A percentile compares a stretch with the other conserved stretches of the same genome.
Evolutionary conservation across 2,113 vertebrate genomes (phyloP).

Genomic region (Brevimyrus niger): DNA sequence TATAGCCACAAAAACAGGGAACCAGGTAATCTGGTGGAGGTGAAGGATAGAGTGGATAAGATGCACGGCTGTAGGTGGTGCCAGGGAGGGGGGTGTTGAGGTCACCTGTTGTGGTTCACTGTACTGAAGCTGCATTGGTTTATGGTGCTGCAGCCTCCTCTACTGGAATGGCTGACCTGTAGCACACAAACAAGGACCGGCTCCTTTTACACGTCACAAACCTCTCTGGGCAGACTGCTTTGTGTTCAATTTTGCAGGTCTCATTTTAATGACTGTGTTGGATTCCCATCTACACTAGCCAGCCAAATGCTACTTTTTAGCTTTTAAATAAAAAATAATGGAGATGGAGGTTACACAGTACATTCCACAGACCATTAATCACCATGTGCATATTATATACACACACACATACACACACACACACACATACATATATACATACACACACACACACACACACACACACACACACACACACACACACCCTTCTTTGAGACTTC

Average conservation of each 20-base stretch:
- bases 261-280: neutral
- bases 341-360: neutral
- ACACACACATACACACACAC: too few relatives aligned
- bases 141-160: slow-evolving; percentile 64
- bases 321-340: neutral
- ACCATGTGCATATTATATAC: neutral
- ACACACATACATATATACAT: too few relatives aligned
- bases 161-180: slow-evolving; percentile 51
- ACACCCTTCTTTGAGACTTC: slow-evolving; percentile 86
- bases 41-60: neutral
- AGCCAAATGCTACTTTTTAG: neutral
- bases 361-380: neutral
- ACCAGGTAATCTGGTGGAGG: neutral
- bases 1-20: neutral
- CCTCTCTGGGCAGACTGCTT: neutral
- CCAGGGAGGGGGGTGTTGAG: neutral
- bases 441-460: too few relatives aligned
- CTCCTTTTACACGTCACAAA: neutral
- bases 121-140: slow-evolving; percentile 64
- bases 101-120: neutral
- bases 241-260: neutral
- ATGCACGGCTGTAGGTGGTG: neutral
- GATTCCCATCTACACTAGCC: neutral
- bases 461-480: too few relatives aligned
- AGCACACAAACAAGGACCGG: neutral